Evolutionary conservation across 2,888 invertebrate species (phyloP).

Genomic region (Lissocephala sabroskyi): DNA sequence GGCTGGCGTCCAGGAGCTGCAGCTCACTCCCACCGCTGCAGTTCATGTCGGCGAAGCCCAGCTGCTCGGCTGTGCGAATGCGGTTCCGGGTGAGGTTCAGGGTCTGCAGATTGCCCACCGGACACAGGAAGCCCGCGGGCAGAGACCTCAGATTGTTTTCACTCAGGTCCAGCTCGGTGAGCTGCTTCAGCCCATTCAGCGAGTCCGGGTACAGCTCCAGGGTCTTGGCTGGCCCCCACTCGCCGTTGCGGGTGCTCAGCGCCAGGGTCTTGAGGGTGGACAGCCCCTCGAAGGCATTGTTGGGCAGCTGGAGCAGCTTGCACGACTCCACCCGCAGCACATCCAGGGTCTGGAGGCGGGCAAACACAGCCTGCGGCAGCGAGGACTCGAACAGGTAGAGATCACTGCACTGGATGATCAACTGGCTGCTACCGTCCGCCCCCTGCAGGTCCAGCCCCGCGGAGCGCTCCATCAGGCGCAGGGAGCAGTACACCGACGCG

Average conservation of each 20-base stretch:
- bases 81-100: conserved; percentile 90
- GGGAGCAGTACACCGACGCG: conserved; percentile 78
- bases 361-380: conserved; percentile 82
- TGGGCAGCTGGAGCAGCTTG: conserved; percentile 82
- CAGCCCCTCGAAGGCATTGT: conserved; percentile 86
- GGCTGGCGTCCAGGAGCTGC: conserved; percentile 84
- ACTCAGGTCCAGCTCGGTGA: conserved; percentile 85
- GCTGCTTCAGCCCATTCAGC: conserved; percentile 84
- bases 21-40: conserved; percentile 81
- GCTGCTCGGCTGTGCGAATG: conserved; percentile 83
- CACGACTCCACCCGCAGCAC: conserved; percentile 84
- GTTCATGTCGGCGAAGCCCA: conserved; percentile 78
- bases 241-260: conserved; percentile 84
- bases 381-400: conserved; percentile 86
- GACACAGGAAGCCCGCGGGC: conserved; percentile 85
- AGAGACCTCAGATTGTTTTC: conserved; percentile 87
- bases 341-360: conserved; percentile 80
- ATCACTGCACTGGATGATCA: conserved; percentile 86
- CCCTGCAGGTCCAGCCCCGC: conserved; percentile 75
- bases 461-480: conserved; percentile 81
- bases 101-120: conserved; percentile 83
- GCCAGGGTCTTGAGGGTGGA: conserved; percentile 79
- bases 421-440: conserved; percentile 81
- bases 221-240: conserved; percentile 83
- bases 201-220: conserved; percentile 83